These are phyloP conservation scores for Muscicapa adusta DNA, from an alignment of 2,113 vertebrate genomes.

Conservation along the genomic window DNA sequence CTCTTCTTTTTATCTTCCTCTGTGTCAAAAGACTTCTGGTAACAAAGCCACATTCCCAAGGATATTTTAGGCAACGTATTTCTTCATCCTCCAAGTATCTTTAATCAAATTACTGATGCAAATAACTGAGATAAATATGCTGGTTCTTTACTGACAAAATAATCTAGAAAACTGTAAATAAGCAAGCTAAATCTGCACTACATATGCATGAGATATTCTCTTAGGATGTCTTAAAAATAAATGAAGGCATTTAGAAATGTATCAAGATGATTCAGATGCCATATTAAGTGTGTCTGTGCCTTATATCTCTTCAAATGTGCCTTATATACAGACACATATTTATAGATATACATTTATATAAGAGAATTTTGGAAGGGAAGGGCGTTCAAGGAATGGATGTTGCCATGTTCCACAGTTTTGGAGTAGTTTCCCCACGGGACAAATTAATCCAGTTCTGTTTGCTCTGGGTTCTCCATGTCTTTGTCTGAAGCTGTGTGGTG, in stretches of 20 bases:
- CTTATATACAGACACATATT: neutral
- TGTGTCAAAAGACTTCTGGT: constrained; percentile 17
- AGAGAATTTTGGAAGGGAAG: neutral
- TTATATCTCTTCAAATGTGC: neutral
- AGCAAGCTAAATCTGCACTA: neutral
- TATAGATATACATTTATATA: neutral
- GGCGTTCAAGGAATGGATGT: neutral
- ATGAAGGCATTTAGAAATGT: neutral
- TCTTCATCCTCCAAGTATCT: constrained; percentile 15
- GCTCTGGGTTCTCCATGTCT: neutral
- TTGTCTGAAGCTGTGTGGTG: neutral
- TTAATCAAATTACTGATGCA: constrained; percentile 51
- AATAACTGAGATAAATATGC: constrained; percentile 37
- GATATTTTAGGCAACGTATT: constrained; percentile 9
- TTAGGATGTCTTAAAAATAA: neutral
- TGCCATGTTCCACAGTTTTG: neutral
- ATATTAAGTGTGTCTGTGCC: neutral
- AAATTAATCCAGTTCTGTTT: neutral
- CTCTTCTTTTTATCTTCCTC: constrained; percentile 51
- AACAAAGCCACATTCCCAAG: constrained; percentile 34
- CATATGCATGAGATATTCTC: neutral
- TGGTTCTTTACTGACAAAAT: constrained; percentile 13
- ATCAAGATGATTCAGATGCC: neutral
- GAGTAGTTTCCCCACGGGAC: neutral
- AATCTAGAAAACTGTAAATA: constrained; percentile 43